These are phyloP conservation scores for Thunnus maccoyii DNA, from an alignment of 2,113 vertebrate species.

Conservation along the genomic window DNA sequence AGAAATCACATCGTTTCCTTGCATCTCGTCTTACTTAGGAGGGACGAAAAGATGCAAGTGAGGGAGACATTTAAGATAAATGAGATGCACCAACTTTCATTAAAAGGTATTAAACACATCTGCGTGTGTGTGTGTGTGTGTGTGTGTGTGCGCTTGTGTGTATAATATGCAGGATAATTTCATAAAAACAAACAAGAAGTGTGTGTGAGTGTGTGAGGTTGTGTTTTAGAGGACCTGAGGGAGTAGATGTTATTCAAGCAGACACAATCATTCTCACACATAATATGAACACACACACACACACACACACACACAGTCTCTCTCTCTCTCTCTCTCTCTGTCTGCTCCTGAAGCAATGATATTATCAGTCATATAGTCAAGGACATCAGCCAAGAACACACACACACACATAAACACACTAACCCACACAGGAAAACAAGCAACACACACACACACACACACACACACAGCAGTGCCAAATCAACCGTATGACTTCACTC, in stretches of 20 bases:
- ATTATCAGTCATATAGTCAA: constrained; percentile 69
- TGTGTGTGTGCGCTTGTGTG: neutral
- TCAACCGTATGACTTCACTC: constrained; percentile 55
- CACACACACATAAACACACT: constrained; percentile 26
- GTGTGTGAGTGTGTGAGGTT: neutral
- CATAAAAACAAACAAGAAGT: constrained; percentile 29
- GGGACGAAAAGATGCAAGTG: neutral
- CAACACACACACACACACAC: constrained; percentile 25
- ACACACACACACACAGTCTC: neutral
- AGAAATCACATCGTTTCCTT: constrained; percentile 3
- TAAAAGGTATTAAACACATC: neutral
- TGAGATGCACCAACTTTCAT: neutral
- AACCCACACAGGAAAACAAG: neutral
- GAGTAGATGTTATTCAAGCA: constrained; percentile 45
- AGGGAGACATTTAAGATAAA: neutral
- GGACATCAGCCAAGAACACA: constrained; percentile 65
- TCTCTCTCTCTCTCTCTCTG: neutral
- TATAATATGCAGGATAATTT: neutral
- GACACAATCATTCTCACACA: constrained; percentile 38
- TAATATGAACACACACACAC: constrained; percentile 17
- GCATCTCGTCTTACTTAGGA: neutral
- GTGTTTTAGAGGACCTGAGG: constrained; percentile 42
- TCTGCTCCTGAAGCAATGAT: constrained; percentile 53
- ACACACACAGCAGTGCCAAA: constrained; percentile 22
- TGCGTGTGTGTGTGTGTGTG: too few relatives aligned